Evolutionary conservation across 2,888 invertebrate genomes (phyloP).

Genomic region (Deilephila elpenor): DNA sequence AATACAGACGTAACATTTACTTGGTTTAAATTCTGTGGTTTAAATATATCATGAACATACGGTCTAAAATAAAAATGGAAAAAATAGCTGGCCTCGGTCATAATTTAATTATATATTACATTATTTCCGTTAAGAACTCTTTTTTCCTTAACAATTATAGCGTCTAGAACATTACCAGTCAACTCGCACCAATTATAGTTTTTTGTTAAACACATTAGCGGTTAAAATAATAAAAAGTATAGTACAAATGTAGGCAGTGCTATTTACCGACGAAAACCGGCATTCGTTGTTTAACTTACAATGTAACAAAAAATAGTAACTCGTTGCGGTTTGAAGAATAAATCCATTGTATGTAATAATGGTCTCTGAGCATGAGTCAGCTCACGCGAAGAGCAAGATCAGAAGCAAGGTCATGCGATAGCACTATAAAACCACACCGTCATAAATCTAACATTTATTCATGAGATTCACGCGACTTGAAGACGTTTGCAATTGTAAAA

Average conservation of each 20-base stretch:
- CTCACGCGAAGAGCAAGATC: slow-evolving; percentile 42
- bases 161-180: not conserved
- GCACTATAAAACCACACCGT: slow-evolving; percentile 38
- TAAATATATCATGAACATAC: not conserved
- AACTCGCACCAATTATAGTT: not conserved
- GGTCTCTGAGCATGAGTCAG: slow-evolving; percentile 59
- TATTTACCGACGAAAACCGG: slow-evolving; percentile 1
- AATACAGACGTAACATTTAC: not conserved
- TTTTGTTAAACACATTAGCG: slow-evolving; percentile 9
- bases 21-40: not conserved
- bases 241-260: not conserved
- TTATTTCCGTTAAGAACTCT: not conserved
- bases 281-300: slow-evolving; percentile 30
- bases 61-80: not conserved
- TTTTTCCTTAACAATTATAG: not conserved
- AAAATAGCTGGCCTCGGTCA: not conserved
- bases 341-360: slow-evolving; percentile 56
- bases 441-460: slow-evolving; percentile 31
- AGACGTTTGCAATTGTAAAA: slow-evolving; percentile 10
- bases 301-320: slow-evolving; percentile 57
- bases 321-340: slow-evolving; percentile 57
- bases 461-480: slow-evolving; percentile 24
- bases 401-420: slow-evolving; percentile 47
- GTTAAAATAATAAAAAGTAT: slow-evolving; percentile 7
- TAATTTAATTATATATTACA: not conserved